phyloP scores from a whole-genome alignment of 2,113 vertebrate genomes.

The Thamnophis sirtalis region DNA sequence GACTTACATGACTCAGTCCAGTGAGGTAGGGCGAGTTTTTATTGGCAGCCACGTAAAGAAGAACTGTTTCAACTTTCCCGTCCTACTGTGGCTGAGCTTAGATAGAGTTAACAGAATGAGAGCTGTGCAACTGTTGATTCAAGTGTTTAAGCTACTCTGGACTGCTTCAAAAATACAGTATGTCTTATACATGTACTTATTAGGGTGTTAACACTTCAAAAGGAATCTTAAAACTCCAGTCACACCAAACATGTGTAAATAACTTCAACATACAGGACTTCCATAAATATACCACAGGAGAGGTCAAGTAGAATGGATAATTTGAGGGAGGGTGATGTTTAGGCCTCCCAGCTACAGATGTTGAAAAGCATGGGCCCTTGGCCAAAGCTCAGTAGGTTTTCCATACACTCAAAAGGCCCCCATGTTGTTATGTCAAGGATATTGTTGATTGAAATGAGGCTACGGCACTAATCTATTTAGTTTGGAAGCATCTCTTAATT shows the following conservation, averaged over 20 bases:
- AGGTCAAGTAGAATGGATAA: background rate
- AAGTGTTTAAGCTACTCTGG: slow-evolving; percentile 46
- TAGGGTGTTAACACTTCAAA: slow-evolving; percentile 14
- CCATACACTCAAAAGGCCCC: background rate
- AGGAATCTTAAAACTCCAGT: slow-evolving; percentile 4
- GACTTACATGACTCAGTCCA: slow-evolving; percentile 66
- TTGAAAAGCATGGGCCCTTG: background rate
- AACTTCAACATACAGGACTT: background rate
- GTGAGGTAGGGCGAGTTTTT: slow-evolving; percentile 63
- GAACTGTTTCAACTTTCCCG: slow-evolving; percentile 71
- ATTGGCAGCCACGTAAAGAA: slow-evolving; percentile 70
- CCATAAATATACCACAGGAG: background rate
- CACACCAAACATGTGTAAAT: background rate
- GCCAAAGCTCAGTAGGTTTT: background rate
- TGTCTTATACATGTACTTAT: slow-evolving; percentile 29
- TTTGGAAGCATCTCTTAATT: background rate
- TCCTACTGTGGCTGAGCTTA: slow-evolving; percentile 68
- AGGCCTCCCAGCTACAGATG: background rate
- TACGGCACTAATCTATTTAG: background rate
- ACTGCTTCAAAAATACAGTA: slow-evolving; percentile 31
- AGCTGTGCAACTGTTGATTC: slow-evolving; percentile 49
- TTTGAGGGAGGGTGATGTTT: background rate
- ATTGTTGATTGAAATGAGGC: background rate
- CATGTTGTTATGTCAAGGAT: background rate
- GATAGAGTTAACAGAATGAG: slow-evolving; percentile 64